phyloP scores from a whole-genome alignment of 64 coral and sea anemone species.

The Dendrophyllia cribrosa region DNA sequence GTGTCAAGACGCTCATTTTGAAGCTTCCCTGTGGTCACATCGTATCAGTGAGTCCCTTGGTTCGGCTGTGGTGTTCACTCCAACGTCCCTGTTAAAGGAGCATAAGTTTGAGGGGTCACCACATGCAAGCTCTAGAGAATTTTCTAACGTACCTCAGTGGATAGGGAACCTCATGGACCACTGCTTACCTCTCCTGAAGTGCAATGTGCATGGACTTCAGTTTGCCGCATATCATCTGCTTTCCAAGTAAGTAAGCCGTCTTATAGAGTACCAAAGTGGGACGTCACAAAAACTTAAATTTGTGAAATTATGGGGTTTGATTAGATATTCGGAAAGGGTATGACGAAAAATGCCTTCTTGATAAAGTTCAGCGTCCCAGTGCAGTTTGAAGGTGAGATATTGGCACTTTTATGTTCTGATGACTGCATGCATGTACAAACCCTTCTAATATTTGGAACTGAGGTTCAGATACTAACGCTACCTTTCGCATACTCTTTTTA shows the following conservation, averaged over 20 bases:
- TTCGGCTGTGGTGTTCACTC: slow-evolving; percentile 59
- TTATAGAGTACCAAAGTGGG: neutral
- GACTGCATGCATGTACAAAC: too few relatives aligned
- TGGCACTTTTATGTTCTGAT: too few relatives aligned
- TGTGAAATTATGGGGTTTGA: too few relatives aligned
- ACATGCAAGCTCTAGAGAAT: neutral
- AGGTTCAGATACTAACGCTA: too few relatives aligned
- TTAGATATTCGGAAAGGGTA: too few relatives aligned
- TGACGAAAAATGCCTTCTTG: too few relatives aligned
- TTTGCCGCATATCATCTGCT: slow-evolving; percentile 75
- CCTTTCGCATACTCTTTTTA: too few relatives aligned
- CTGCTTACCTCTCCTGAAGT: slow-evolving; percentile 74
- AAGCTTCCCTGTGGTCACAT: slow-evolving; percentile 39
- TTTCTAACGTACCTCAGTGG: slow-evolving; percentile 47
- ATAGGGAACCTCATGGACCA: slow-evolving; percentile 24
- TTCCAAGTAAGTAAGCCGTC: slow-evolving; percentile 54
- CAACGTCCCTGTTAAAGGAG: slow-evolving; percentile 53
- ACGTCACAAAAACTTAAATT: too few relatives aligned
- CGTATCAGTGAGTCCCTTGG: slow-evolving; percentile 74
- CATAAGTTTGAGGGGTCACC: slow-evolving; percentile 20
- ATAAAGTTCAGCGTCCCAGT: too few relatives aligned
- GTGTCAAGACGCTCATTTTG: slow-evolving; percentile 6
- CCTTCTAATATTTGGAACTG: too few relatives aligned
- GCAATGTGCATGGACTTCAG: slow-evolving; percentile 62
- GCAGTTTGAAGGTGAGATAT: too few relatives aligned